Percentiles rank a stretch among this genome's conserved stretches.
These are phyloP conservation scores for Ormyrus labotus DNA, from an alignment of 2,888 invertebrate species.

Conservation along the genomic window DNA sequence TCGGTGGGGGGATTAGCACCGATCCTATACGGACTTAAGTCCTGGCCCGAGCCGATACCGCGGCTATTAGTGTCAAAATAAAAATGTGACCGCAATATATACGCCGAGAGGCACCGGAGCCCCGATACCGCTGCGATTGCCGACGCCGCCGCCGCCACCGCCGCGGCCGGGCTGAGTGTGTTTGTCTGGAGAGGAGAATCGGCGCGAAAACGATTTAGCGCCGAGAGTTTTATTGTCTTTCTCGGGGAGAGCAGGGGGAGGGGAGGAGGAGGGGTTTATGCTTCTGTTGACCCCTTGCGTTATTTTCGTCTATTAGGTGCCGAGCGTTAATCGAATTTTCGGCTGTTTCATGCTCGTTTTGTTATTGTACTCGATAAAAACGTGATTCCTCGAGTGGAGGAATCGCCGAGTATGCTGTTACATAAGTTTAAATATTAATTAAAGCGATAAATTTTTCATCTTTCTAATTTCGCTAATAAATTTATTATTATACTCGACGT, in stretches of 20 bases:
- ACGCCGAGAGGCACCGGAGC: slow-evolving; percentile 56
- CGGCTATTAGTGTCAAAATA: slow-evolving; percentile 75
- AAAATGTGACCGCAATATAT: slow-evolving; percentile 75
- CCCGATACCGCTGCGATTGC: not conserved
- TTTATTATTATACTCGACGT: too few species aligned
- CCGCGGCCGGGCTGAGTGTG: not conserved
- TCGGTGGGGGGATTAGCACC: slow-evolving; percentile 70
- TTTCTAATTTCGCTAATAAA: too few species aligned
- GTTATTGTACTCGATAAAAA: too few species aligned
- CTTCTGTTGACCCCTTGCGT: slow-evolving; percentile 21
- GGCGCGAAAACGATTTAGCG: slow-evolving; percentile 49
- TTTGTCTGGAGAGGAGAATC: slow-evolving; percentile 12
- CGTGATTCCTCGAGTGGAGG: too few species aligned
- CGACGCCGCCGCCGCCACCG: not conserved
- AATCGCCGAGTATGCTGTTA: too few species aligned
- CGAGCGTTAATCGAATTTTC: not conserved
- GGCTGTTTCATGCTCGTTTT: not conserved
- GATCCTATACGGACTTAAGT: slow-evolving; percentile 72
- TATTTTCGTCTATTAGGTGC: too few species aligned
- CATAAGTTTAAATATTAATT: too few species aligned
- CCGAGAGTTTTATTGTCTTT: slow-evolving; percentile 1
- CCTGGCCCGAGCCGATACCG: slow-evolving; percentile 70
- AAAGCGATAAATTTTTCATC: too few species aligned
- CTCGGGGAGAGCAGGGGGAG: not conserved
- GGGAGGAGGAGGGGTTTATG: not conserved